Evolutionary conservation across 2,797 vertebrate species (phyloP), one percentile per base, ranked within the genome.

Genomic region (Poecilia wingei): DNA sequence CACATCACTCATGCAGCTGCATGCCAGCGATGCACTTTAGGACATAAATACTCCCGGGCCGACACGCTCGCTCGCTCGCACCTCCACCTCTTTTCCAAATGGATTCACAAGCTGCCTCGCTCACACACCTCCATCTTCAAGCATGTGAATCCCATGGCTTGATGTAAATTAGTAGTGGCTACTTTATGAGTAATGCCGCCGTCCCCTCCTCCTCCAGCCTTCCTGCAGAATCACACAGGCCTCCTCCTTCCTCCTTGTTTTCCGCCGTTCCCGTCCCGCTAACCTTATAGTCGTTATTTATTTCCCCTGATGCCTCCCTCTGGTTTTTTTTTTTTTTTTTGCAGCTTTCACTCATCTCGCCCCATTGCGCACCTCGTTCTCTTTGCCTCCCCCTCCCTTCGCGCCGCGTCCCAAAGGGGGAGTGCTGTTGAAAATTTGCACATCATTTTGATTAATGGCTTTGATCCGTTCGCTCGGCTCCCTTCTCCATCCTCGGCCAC

Each of bases 381-480:
- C 74, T 55, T 22, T 68, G 53, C 72, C 12, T 16, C 46, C 70
- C 2, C 46, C 84, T 74, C 69, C 74, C 46, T 64, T 28, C 39
- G 1, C 57, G 66, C 14, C 7, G 28, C 3, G 4, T 85, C 82
- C 90, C 79, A 71, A 6, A 64, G 84, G 76, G 82, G 75, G 70
- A 53, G 69, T 46, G 77, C 79, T 83, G 81, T 76, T 33, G 76
- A 84, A 88, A 87, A 88, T 85, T 53, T 87, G 78, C 86, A 82
- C 84, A 86, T 81, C 73, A 92, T 89, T 91, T 85, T 91, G 91
- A 94, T 93, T 89, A 93, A 94, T 91, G 86, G 77, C 84, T 89
- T 87, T 93, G 87, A 93, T 92, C 86, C 80, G 76, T 87, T 87
- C 75, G 77, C 82, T 75, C 9, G 18, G 49, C 78, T 70, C 80